Conservation (phyloP, 2,888 invertebrate genomes). For the Lucinisca nassula region DNA sequence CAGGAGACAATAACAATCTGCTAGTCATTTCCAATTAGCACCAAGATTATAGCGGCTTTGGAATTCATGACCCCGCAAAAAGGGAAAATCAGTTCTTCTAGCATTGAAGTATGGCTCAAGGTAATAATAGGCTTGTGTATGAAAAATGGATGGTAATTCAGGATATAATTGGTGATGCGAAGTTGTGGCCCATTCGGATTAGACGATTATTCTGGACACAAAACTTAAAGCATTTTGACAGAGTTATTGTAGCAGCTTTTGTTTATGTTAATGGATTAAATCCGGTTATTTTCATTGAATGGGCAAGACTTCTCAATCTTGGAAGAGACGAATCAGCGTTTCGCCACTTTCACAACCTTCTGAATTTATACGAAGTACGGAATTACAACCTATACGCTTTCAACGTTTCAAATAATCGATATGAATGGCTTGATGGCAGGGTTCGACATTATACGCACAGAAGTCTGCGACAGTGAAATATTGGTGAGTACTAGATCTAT, state of each 20-base stretch:
- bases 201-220: no score
- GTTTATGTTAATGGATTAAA: slow-evolving; percentile 7
- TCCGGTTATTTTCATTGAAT: not conserved
- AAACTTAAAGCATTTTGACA: not conserved
- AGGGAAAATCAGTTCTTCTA: no score
- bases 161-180: no score
- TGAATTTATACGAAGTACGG: not conserved
- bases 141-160: no score
- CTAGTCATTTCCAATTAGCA: no score
- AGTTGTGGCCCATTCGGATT: no score
- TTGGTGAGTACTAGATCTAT: no score
- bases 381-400: not conserved
- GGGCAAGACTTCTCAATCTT: not conserved
- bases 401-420: slow-evolving; percentile 10
- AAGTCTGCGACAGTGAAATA: not conserved
- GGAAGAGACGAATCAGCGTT: not conserved
- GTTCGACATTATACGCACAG: not conserved
- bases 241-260: not conserved
- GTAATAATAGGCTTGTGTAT: no score
- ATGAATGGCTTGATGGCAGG: not conserved
- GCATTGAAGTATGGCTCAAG: no score
- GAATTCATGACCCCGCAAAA: no score
- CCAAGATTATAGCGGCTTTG: no score
- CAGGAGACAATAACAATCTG: no score
- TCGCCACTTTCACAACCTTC: not conserved